A percentile compares a stretch with the other conserved stretches of the same genome.
These are phyloP conservation scores for Bombus waltoni DNA, from an alignment of 1,140 invertebrate species.

Conservation along the genomic window DNA sequence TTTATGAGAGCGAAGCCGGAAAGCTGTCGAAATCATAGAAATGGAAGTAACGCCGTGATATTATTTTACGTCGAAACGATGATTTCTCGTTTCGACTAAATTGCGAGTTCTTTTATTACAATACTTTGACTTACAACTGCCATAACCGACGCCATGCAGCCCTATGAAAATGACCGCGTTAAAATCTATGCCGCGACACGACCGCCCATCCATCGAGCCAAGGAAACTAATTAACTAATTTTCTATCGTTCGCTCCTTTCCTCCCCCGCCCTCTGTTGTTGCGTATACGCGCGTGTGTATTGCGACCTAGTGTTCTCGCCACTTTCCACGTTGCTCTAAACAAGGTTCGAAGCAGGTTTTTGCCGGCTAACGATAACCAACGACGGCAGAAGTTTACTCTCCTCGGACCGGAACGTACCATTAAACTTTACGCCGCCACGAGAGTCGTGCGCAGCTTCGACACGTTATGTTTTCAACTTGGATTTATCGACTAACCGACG, in stretches of 20 bases:
- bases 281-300: too few species aligned
- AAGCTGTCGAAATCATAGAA: slow-evolving; percentile 39
- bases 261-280: background rate
- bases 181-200: slow-evolving; percentile 33
- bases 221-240: slow-evolving; percentile 77
- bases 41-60: slow-evolving; percentile 8
- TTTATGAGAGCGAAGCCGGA: slow-evolving; percentile 7
- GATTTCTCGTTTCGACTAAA: slow-evolving; percentile 49
- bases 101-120: background rate
- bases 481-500: background rate
- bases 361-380: slow-evolving; percentile 64
- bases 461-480: slow-evolving; percentile 25
- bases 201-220: slow-evolving; percentile 28
- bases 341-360: slow-evolving; percentile 72
- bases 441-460: background rate
- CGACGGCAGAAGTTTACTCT: slow-evolving; percentile 59
- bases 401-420: slow-evolving; percentile 56
- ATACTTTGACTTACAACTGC: background rate
- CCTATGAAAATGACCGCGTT: slow-evolving; percentile 22
- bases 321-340: slow-evolving; percentile 60
- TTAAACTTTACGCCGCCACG: slow-evolving; percentile 67
- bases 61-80: slow-evolving; percentile 49
- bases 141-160: background rate
- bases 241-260: slow-evolving; percentile 37
- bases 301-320: background rate